Percentiles rank a stretch among this genome's conserved stretches.
phyloP scores from a whole-genome alignment of 53 echinoderm and acorn worm species.

The Echinarachnius parma region DNA sequence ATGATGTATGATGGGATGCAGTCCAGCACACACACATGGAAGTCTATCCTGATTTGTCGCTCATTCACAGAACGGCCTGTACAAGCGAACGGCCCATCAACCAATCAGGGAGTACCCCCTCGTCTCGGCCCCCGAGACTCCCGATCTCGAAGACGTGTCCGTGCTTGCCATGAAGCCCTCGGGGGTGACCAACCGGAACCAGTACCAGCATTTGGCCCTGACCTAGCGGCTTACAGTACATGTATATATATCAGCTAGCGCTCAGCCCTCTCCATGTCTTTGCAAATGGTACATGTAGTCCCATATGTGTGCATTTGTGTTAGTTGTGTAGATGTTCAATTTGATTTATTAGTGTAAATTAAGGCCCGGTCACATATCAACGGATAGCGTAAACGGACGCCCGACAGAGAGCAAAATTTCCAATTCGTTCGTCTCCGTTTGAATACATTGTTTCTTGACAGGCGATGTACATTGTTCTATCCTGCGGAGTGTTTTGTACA shows the following conservation, averaged over 20 bases:
- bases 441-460: no score
- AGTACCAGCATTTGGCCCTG: conserved; percentile 42
- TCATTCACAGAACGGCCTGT: conserved; percentile 57
- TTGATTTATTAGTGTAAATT: no score
- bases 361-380: no score
- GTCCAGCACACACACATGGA: no score
- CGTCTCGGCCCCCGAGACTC: conserved; percentile 87
- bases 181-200: conserved; percentile 1
- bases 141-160: conserved; percentile 83
- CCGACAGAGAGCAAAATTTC: no score
- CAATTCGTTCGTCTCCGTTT: no score
- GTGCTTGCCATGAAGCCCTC: conserved; percentile 74
- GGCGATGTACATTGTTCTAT: no score
- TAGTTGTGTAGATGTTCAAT: no score
- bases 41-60: no score
- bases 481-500: no score
- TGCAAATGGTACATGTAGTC: background rate
- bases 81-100: conserved; percentile 78
- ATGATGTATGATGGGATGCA: no score
- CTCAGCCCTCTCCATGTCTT: conserved; percentile 14
- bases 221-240: conserved; percentile 13
- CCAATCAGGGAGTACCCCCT: conserved; percentile 96
- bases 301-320: conserved; percentile 2
- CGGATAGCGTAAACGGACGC: no score
- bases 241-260: background rate